Evolutionary conservation across 1,140 invertebrate genomes (phyloP), one percentile per base, ranked within the genome.

Genomic region (Drosophila repleta): DNA sequence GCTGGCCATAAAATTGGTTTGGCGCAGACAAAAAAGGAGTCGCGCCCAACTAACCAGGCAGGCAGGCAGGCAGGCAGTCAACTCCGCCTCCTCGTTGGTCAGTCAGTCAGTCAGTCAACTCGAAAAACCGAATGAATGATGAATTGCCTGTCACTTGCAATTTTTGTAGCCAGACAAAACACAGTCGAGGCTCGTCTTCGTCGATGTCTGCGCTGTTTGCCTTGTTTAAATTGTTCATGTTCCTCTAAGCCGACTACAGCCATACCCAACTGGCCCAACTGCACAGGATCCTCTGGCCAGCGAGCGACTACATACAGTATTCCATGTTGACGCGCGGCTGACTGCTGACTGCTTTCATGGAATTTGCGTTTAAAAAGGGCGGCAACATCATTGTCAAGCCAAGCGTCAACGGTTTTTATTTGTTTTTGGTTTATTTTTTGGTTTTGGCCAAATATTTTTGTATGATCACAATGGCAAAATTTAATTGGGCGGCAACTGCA

Each of bases 141-240:
- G 83, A 87, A 88, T 87, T 88, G 83, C 83, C 83, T 87, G 83
- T 87, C 83, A 87, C 83, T 88, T 88, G 83, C 83, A 87, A 88
- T 87, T 87, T 87, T 87, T 88, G 77, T 79, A 51, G 83, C 83
- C 83, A 76, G 83, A 88, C 78, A 79, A 76, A 79, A 82, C 75
- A 87, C 75, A 74, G 66, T 51, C 76, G 53, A 49, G 58, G 51
- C 49, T 68, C 70, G 56, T 65, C 49, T 58, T 70, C 70, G 32
- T 35, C 32, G 74, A 66, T 75, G 79, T 51, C 58, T 65, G 74
- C 58, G 55, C 60, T 41, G 61, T 75, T 35, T 63, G 69, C 49
- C 81, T 85, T 84, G 81, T 84, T 85, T 80, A 81, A 85, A 81
- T 77, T 85, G 70, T 81, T 87, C 77, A 77, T 85, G 82, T 87